Evolutionary conservation across 1,140 invertebrate species (phyloP).

Genomic region (Watersipora subatra): DNA sequence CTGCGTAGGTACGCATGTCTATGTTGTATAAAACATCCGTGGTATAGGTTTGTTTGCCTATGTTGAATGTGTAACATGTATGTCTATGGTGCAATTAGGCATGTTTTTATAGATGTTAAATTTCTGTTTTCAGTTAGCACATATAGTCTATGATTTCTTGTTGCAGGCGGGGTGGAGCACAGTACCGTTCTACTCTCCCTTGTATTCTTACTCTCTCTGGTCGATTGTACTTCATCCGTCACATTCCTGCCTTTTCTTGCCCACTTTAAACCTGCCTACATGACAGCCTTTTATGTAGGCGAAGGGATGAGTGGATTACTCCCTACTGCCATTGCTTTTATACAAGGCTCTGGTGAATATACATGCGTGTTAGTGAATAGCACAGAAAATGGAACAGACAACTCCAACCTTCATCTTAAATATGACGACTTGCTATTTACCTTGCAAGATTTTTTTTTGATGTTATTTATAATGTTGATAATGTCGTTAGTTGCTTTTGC

Average conservation of each 20-base stretch:
- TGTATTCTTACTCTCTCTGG: constrained; percentile 65
- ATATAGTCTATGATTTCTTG: no score
- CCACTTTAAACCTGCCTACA: constrained; percentile 56
- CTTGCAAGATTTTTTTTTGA: constrained; percentile 53
- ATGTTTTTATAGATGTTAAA: no score
- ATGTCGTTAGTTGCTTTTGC: constrained; percentile 42
- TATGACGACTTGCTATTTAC: constrained; percentile 19
- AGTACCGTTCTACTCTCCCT: constrained; percentile 60
- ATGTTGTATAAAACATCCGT: no score
- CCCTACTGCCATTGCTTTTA: constrained; percentile 67
- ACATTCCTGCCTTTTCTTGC: constrained; percentile 79
- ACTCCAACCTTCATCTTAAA: neutral
- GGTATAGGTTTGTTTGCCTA: no score
- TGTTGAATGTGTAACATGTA: no score
- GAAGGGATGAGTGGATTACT: constrained; percentile 76
- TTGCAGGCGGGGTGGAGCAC: constrained; percentile 37
- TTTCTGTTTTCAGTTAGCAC: no score
- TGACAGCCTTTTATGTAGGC: constrained; percentile 53
- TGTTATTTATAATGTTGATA: constrained; percentile 47
- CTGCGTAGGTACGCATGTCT: no score
- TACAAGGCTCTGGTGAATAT: constrained; percentile 59
- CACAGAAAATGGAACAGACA: constrained; percentile 4
- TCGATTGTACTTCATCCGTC: constrained; percentile 83
- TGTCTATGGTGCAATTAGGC: no score
- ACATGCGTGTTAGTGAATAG: constrained; percentile 40